phyloP scores from a whole-genome alignment of 2,797 vertebrate genomes.

The Falco berigora region DNA sequence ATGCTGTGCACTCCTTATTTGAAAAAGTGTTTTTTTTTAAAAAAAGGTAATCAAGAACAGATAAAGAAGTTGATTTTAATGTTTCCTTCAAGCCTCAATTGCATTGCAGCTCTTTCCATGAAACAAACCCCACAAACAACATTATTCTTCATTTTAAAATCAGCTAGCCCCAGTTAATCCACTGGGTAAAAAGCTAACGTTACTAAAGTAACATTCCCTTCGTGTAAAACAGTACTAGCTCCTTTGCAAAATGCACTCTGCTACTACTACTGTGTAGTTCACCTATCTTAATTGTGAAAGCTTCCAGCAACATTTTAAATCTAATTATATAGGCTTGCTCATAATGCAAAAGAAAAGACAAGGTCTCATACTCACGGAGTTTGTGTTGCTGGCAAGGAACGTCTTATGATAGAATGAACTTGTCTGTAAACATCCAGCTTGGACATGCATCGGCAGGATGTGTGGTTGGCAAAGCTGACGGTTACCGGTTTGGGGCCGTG shows the following conservation, averaged over 20 bases:
- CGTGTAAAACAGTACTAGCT: neutral
- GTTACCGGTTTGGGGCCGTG: constrained; percentile 92
- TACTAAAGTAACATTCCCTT: neutral
- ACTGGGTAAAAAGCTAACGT: neutral
- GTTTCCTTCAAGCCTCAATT: neutral
- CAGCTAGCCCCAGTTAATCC: neutral
- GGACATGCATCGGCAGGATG: constrained; percentile 92
- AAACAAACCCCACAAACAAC: neutral
- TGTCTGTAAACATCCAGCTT: constrained; percentile 93
- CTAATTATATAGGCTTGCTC: neutral
- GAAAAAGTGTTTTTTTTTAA: neutral
- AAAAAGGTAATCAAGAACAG: too few species aligned
- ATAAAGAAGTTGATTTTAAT: neutral
- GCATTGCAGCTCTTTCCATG: neutral
- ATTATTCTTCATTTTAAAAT: neutral
- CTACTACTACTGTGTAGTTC: neutral
- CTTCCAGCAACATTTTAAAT: neutral
- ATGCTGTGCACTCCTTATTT: neutral
- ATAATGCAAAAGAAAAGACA: neutral
- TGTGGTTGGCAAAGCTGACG: constrained; percentile 96
- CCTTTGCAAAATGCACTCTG: neutral
- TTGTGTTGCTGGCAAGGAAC: constrained; percentile 80
- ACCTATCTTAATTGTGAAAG: neutral
- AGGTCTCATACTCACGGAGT: constrained; percentile 80
- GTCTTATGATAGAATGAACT: constrained; percentile 93